These are phyloP conservation scores for Apeira syringaria DNA, from an alignment of 2,888 invertebrate genomes.

Conservation along the genomic window DNA sequence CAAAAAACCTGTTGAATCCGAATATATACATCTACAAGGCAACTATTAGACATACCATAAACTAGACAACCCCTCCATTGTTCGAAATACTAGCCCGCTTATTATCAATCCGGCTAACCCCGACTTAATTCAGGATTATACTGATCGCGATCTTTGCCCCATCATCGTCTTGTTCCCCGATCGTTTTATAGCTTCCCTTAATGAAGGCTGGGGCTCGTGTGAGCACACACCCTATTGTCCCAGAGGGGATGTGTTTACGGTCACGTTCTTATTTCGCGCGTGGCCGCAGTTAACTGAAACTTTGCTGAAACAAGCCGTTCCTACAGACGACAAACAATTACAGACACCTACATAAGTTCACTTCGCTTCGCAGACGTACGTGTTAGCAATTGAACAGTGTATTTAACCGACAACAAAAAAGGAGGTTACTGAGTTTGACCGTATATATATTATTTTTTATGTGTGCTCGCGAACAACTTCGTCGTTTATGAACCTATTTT, in stretches of 20 bases:
- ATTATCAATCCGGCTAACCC: conserved; percentile 18
- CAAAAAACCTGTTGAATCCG: too few relatives aligned
- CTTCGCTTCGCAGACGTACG: conserved; percentile 10
- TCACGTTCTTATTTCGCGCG: conserved; percentile 61
- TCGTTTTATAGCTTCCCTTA: conserved; percentile 67
- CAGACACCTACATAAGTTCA: conserved; percentile 16
- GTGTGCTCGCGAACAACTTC: too few relatives aligned
- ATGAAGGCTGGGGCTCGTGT: conserved; percentile 56
- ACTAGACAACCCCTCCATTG: not conserved
- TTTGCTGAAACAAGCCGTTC: conserved; percentile 54
- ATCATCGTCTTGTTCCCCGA: conserved; percentile 50
- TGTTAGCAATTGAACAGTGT: too few relatives aligned
- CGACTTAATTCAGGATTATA: conserved; percentile 20
- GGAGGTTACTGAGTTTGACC: too few relatives aligned
- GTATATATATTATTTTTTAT: too few relatives aligned
- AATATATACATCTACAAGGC: too few relatives aligned
- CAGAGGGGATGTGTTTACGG: conserved; percentile 59
- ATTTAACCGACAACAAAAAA: too few relatives aligned
- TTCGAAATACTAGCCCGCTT: conserved; percentile 2
- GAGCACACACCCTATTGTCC: conserved; percentile 56
- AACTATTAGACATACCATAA: too few relatives aligned
- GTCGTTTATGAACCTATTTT: too few relatives aligned
- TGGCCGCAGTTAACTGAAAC: conserved; percentile 48
- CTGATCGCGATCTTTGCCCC: conserved; percentile 32
- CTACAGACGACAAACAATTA: conserved; percentile 47